phyloP scores from a whole-genome alignment of 2,113 vertebrate genomes.

The Nipponia nippon region DNA sequence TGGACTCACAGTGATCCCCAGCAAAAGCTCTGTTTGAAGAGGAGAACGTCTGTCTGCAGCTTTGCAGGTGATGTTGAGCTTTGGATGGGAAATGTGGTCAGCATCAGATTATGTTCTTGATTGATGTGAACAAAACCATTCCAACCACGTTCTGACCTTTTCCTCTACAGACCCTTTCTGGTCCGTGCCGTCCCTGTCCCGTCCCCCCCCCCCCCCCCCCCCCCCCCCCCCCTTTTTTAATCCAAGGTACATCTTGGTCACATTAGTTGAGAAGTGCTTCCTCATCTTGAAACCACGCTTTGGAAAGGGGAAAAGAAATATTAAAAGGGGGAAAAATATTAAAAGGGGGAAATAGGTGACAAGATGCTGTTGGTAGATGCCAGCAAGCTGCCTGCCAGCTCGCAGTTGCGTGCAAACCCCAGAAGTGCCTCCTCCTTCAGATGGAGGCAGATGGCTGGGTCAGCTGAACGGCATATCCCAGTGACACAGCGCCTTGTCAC shows the following conservation, averaged over 20 bases:
- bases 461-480: background rate
- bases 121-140: background rate
- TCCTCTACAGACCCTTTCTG: background rate
- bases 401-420: background rate
- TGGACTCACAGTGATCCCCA: background rate
- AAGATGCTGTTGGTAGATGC: background rate
- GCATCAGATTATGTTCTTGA: rapidly evolving
- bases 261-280: background rate
- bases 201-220: background rate
- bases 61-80: background rate
- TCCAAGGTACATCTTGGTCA: background rate
- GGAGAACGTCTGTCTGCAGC: background rate
- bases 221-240: background rate
- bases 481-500: background rate
- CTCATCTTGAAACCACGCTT: background rate
- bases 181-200: background rate
- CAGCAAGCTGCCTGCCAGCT: background rate
- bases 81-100: background rate
- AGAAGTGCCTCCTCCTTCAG: background rate
- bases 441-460: background rate
- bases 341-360: background rate
- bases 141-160: background rate
- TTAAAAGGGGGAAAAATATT: background rate
- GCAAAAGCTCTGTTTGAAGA: background rate
- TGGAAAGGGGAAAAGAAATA: background rate